Evolutionary conservation across 2,797 vertebrate genomes (phyloP), one percentile per base, ranked within the genome.

Genomic region (Dermochelys coriacea): DNA sequence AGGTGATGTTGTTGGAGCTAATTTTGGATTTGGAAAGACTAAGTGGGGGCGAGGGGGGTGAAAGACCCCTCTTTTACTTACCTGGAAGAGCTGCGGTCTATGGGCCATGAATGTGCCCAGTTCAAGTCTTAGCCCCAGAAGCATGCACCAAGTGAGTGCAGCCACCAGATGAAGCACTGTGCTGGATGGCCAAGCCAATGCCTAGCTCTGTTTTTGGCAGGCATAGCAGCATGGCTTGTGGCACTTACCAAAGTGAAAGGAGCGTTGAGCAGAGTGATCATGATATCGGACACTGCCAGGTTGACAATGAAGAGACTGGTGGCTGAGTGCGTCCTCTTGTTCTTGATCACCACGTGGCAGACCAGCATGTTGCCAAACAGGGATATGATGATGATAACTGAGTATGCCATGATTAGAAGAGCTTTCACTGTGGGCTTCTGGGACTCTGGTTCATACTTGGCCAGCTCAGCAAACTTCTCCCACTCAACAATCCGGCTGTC

Each of bases 301-400:
- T 97, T 98, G 77, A 93, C 92, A 0, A 98, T 98, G 94, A 98
- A 98, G 29, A 98, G 95, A 94, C 95, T 97, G 89, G 97, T 98
- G 79, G 95, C 94, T 1, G 98, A 98, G 88, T 96, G 97, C 94
- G 96, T 97, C 90, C 96, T 97, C 88, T 97, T 98, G 92, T 96
- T 98, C 93, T 98, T 98, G 88, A 98, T 89, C 47, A 98, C 97
- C 85, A 98, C 97, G 0, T 98, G 98, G 93, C 98, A 98, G 74
- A 98, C 98, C 90, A 98, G 95, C 87, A 95, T 27, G 61, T 98
- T 98, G n/a, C 98, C 98, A 49, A 97, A 97, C 87, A 98, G 97
- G 31, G 97, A 97, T 87, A 92, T 95, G 79, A 96, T 0, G 1
- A 97, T 98, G 11, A 98, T 97, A 55, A 97, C 84, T 0, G 93